phyloP scores from a whole-genome alignment of 2,797 vertebrate species.

The Amblyraja radiata region DNA sequence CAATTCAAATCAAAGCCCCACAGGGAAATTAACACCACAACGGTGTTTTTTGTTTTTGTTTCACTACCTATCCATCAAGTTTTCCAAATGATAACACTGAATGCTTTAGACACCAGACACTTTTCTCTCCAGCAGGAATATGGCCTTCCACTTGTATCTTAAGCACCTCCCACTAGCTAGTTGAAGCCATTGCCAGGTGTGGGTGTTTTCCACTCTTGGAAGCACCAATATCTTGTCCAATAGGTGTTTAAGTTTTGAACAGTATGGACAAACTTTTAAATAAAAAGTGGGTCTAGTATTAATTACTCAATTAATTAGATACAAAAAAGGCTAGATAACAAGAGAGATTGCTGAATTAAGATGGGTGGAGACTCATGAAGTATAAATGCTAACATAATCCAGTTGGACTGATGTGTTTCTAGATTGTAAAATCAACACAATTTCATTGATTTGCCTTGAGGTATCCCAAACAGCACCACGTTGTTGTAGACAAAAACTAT shows the following conservation, averaged over 20 bases:
- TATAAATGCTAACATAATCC: background rate
- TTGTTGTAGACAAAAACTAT: background rate
- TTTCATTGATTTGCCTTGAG: background rate
- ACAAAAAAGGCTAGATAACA: background rate
- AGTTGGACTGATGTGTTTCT: background rate
- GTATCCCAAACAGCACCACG: background rate
- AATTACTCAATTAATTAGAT: background rate
- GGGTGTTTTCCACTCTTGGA: background rate
- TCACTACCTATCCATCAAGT: background rate
- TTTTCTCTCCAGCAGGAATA: background rate
- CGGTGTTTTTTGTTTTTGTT: background rate
- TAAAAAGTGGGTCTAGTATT: background rate
- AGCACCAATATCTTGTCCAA: too few species aligned
- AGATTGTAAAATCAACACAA: background rate
- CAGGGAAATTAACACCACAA: background rate
- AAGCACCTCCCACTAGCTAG: background rate
- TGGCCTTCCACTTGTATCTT: background rate
- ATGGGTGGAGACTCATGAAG: background rate
- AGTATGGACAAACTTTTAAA: background rate
- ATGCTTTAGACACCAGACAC: background rate
- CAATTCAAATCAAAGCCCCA: background rate
- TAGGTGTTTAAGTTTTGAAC: background rate
- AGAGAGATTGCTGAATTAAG: background rate
- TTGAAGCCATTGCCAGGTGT: too few species aligned
- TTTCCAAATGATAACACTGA: background rate